Percentiles rank a stretch among this genome's conserved stretches.
Evolutionary conservation across 2,113 vertebrate species (phyloP).

Genomic region (Raja brachyura): DNA sequence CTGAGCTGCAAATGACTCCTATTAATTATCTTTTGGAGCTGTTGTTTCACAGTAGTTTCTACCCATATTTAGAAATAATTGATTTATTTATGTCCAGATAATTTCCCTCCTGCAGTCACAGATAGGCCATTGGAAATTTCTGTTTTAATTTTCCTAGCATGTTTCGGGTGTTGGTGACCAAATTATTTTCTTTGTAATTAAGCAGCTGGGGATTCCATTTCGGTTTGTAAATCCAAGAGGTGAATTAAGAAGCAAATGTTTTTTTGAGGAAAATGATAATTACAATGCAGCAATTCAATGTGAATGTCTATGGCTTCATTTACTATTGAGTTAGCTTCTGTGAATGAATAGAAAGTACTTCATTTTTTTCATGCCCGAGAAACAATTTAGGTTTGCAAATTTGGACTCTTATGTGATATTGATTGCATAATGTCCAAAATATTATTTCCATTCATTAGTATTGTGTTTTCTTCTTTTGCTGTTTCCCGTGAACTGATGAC

Average conservation of each 20-base stretch:
- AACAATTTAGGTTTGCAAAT: not conserved
- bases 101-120: constrained; percentile 67
- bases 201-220: constrained; percentile 19
- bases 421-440: not conserved
- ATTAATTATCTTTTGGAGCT: constrained; percentile 75
- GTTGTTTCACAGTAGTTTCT: constrained; percentile 75
- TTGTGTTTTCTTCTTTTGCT: constrained; percentile 12
- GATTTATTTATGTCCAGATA: constrained; percentile 73
- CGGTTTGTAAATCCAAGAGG: not conserved
- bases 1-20: constrained; percentile 76
- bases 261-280: constrained; percentile 72
- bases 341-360: not conserved
- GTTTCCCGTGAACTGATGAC: not conserved
- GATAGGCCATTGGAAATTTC: constrained; percentile 68
- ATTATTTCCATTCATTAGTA: constrained; percentile 5
- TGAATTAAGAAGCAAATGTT: constrained; percentile 53
- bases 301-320: not conserved
- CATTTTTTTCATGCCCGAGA: not conserved
- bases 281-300: constrained; percentile 45
- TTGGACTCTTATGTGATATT: not conserved
- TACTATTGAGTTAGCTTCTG: not conserved
- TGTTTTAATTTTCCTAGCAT: constrained; percentile 72
- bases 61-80: constrained; percentile 79
- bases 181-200: constrained; percentile 62
- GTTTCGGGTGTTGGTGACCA: constrained; percentile 78